Percentiles rank a stretch among this genome's conserved stretches.
phyloP scores from a whole-genome alignment of 2,113 vertebrate genomes.

The Gopherus flavomarginatus region DNA sequence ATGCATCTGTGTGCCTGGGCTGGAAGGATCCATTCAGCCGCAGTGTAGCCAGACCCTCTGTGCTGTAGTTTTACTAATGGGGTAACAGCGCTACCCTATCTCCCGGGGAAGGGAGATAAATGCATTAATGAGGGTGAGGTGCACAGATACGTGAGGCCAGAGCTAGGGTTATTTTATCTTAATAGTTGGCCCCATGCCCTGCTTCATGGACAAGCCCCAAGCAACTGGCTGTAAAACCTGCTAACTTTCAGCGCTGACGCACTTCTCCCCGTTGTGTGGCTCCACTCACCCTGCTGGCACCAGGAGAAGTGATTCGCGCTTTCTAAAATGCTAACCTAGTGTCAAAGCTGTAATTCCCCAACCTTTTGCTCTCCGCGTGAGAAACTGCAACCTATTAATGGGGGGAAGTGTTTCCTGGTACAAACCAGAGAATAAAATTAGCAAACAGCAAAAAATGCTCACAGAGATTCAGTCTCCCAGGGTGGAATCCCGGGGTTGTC shows the following conservation, averaged over 20 bases:
- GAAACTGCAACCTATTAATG: background rate
- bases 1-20: background rate
- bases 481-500: background rate
- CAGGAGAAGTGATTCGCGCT: background rate
- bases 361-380: background rate
- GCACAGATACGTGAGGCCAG: background rate
- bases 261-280: too few relatives aligned
- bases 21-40: background rate
- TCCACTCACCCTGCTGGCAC: background rate
- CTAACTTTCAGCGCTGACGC: background rate
- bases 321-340: background rate
- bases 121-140: background rate
- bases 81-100: background rate
- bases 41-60: background rate
- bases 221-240: background rate
- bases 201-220: background rate
- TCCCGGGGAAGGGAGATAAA: background rate
- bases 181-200: background rate
- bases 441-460: slow-evolving; percentile 19
- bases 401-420: background rate
- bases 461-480: background rate
- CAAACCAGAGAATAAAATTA: background rate
- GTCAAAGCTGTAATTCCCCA: background rate
- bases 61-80: background rate
- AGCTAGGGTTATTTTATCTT: background rate